phyloP scores from a whole-genome alignment of 2,113 vertebrate genomes.

The Dipodomys stephensi region DNA sequence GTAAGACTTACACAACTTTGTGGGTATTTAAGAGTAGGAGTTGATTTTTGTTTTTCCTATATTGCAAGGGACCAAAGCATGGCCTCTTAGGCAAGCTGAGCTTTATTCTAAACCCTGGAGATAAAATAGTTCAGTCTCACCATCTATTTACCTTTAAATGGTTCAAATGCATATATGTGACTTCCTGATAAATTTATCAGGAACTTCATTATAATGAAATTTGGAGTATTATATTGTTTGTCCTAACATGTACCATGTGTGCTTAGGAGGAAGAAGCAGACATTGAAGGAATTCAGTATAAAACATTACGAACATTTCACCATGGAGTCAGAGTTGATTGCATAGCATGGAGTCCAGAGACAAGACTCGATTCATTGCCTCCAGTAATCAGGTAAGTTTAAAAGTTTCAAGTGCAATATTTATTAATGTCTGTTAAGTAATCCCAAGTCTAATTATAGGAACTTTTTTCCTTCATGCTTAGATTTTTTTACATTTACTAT shows the following conservation, averaged over 20 bases:
- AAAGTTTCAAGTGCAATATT: neutral
- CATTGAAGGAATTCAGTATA: constrained; percentile 94
- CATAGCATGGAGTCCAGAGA: constrained; percentile 97
- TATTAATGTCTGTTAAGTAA: neutral
- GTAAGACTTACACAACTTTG: neutral
- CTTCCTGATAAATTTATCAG: neutral
- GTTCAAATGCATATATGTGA: neutral
- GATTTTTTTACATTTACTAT: neutral
- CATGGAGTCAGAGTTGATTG: constrained; percentile 93
- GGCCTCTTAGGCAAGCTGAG: neutral
- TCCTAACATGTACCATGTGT: constrained; percentile 83
- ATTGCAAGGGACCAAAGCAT: neutral
- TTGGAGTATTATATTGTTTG: neutral
- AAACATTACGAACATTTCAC: constrained; percentile 91
- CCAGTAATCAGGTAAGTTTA: constrained; percentile 90
- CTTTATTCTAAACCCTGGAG: neutral
- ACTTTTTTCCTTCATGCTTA: neutral
- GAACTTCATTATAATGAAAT: constrained; percentile 15
- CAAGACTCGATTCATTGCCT: constrained; percentile 92
- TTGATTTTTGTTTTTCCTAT: neutral
- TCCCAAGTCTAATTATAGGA: neutral
- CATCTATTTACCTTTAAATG: constrained; percentile 22
- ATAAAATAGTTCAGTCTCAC: constrained; percentile 5
- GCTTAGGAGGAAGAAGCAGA: constrained; percentile 94
- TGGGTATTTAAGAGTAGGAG: too few species aligned